Base-by-base conservation (phyloP, 2,888 invertebrate species). In the Spodoptera exigua region DNA sequence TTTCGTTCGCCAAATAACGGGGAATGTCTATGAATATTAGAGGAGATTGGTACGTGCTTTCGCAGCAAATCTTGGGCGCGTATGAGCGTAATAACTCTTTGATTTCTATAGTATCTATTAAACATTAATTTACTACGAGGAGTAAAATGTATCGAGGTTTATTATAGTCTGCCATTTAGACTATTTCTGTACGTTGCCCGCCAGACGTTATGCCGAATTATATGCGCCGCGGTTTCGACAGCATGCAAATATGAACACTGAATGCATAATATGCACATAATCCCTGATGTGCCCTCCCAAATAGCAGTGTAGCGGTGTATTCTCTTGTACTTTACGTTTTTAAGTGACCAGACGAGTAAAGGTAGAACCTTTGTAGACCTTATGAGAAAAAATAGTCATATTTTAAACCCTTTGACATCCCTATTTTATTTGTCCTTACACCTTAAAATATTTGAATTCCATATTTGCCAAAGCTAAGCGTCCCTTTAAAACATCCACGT, bases 161-260 rank as follows among this genome's bases (percentile, higher is more conserved):
- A 87, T 83, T 82, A 83, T 83, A 77, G 82, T 77, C 73, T 82
- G 83, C 80, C 85, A 86, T 85, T 84, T 83, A 76, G 74, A 84
- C 83, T 87, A 86, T 86, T 87, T 76, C 78, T 76, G 81, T 79
- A 67, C 67, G 65, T 49, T 68, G 61, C 53, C 44, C 55, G 74
- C 77, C 78, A 86, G 84, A 80, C 78, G 62, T 67, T 61, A 75
- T 67, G 70, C 64, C 59, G 65, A 75, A 76, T 75, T 72, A 75
- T 70, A 65, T 70, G 64, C 64, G 55, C 47, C 43, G 67, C 63
- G 60, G 55, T 70, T 70, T 51, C 57, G 68, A 59, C 75, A 53
- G 54, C 56, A 69, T 76, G 70, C 63, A 60, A 70, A 74, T 75
- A 75, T 58, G 65, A 66, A 58, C 54, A 52, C 48, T 18, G 70